Base-by-base conservation (phyloP, 1,140 invertebrate species). In the Zelostemma sp. region DNA sequence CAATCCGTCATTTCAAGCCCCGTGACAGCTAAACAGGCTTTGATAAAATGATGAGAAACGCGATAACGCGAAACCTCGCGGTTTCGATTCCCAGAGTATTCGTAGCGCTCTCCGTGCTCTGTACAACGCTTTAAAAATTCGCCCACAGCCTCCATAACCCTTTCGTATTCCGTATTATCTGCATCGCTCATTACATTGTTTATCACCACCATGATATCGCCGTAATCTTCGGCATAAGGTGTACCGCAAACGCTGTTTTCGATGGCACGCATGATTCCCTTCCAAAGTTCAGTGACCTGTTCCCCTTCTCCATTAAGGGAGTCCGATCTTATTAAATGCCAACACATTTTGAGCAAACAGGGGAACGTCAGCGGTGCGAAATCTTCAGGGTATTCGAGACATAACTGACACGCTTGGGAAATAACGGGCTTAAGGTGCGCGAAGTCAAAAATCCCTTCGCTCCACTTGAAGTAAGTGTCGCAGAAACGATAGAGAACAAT, bases 401-500 rank as follows among this genome's bases (percentile, higher is more conserved):
- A 73, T n/a, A 82, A 63, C 0, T 65, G 48, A 21, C 73, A 74
- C 1, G 77, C 74, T 38, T 82, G 77, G 1, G 78, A 70, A 0
- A 75, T 81, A 0, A 81, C 49, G 6, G 60, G 57, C 12, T 76
- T 49, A 1, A 83, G 48, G n/a, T 73, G 48, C 16, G 75, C 38
- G 15, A 48, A 80, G 0, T 62, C 70, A 0, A 74, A 66, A 0
- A 57, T 8, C 25, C 68, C 59, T 25, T 70, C 48, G 3, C 40
- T 31, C 54, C 64, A 81, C 4, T 71, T 62, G 9, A 71, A 51
- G 11, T 55, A 59, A 0, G 16, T 51, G 21, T 62, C 51, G 14
- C 40, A 14, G 0, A 28, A 55, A 43, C 21, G 33, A n/a, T 72
- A 35, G 11, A 74, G 35, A 19, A 64, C 57, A 0, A 48, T 45